phyloP scores from a whole-genome alignment of 1,140 invertebrate genomes.

The Trichonephila clavata region DNA sequence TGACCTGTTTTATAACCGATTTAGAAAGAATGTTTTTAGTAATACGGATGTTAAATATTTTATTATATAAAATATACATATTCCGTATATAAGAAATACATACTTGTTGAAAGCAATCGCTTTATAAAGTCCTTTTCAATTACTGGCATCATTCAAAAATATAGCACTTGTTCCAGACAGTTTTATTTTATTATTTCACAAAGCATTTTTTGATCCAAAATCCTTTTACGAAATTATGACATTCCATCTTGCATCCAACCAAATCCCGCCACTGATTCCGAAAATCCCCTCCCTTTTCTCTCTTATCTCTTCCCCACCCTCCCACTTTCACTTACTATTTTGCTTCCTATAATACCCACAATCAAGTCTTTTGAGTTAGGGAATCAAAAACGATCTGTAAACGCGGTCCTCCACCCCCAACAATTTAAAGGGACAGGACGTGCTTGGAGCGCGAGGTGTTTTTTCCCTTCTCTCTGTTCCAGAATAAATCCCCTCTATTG shows the following conservation, averaged over 20 bases:
- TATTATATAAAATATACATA: no score
- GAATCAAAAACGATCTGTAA: slow-evolving; percentile 64
- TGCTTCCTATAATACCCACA: slow-evolving; percentile 52
- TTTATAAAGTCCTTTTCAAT: no score
- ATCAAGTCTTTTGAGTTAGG: slow-evolving; percentile 57
- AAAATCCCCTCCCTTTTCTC: not conserved
- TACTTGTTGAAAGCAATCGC: no score
- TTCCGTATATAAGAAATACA: no score
- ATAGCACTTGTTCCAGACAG: no score
- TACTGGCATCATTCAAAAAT: no score
- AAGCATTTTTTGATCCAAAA: not conserved
- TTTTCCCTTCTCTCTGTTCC: not conserved
- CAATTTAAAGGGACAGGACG: slow-evolving; percentile 62
- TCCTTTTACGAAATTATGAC: not conserved
- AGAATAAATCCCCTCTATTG: slow-evolving; percentile 63
- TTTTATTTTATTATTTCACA: not conserved
- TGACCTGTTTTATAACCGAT: no score
- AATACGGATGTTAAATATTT: no score
- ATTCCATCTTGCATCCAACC: not conserved
- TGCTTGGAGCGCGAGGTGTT: slow-evolving; percentile 37
- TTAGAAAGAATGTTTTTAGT: no score
- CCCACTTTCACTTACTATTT: slow-evolving; percentile 5
- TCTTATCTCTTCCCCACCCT: not conserved
- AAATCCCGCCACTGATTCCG: not conserved
- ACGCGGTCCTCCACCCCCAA: not conserved